Evolutionary conservation across 2,888 invertebrate species (phyloP).

Genomic region (Drosophila limbata): DNA sequence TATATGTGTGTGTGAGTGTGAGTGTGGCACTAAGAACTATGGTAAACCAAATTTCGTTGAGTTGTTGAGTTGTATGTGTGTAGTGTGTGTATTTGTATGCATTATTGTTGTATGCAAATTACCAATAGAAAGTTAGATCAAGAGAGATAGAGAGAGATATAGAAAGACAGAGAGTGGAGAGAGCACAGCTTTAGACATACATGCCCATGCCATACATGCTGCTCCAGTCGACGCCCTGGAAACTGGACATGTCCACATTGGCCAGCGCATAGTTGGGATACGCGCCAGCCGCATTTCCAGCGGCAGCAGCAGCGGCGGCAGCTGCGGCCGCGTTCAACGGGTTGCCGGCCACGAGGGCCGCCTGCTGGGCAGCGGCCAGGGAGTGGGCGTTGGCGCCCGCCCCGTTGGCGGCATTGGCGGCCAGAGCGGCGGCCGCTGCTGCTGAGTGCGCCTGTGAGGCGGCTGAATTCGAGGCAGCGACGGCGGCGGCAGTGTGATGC

Average conservation of each 20-base stretch:
- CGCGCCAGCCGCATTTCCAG: conserved; percentile 88
- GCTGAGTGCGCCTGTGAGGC: conserved; percentile 85
- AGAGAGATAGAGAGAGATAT: conserved; percentile 7
- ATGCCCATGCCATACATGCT: conserved; percentile 97
- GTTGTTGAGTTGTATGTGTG: conserved; percentile 8
- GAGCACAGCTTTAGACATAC: conserved; percentile 88
- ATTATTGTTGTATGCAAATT: conserved; percentile 48
- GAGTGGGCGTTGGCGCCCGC: conserved; percentile 77
- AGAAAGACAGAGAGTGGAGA: background rate
- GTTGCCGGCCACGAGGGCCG: conserved; percentile 79
- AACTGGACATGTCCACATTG: conserved; percentile 96
- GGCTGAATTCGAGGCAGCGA: conserved; percentile 76
- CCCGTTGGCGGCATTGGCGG: conserved; percentile 77
- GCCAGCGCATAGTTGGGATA: conserved; percentile 93
- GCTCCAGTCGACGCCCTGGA: conserved; percentile 96
- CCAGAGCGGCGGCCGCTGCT: conserved; percentile 72
- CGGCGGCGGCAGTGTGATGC: conserved; percentile 62
- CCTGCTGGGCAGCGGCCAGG: conserved; percentile 86
- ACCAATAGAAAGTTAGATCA: conserved; percentile 21
- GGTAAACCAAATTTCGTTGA: conserved; percentile 56
- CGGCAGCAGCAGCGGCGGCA: conserved; percentile 87
- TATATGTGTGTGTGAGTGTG: conserved; percentile 28
- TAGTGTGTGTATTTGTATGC: conserved; percentile 25
- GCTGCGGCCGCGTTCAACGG: conserved; percentile 87
- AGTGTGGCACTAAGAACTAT: conserved; percentile 58